A percentile compares a stretch with the other conserved stretches of the same genome.
Conservation (phyloP, 2,797 vertebrate genomes). For the Tiaroga cobitis region DNA sequence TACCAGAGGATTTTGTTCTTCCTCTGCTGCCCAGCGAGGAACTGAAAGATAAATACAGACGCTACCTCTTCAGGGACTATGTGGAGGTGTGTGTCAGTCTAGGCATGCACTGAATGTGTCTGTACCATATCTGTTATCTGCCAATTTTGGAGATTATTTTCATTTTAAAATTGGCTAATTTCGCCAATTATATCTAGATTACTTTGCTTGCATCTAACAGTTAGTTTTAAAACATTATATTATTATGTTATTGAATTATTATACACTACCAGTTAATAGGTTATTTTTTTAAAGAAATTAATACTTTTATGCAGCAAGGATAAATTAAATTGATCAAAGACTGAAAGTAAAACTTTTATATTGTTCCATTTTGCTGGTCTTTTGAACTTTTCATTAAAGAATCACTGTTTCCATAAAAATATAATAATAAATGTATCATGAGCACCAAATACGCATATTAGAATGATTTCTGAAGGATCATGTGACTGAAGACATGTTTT, state of each 20-base stretch:
- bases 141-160: background rate
- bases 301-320: background rate
- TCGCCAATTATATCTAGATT: background rate
- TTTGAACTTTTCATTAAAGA: background rate
- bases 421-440: background rate
- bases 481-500: background rate
- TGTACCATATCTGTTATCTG: background rate
- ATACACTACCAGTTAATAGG: background rate
- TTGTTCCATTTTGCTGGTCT: background rate
- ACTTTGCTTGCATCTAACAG: background rate
- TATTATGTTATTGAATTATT: background rate
- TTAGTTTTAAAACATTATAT: background rate
- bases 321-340: background rate
- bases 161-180: background rate
- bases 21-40: slow-evolving; percentile 94
- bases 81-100: slow-evolving; percentile 81
- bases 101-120: background rate
- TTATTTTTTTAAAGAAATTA: background rate
- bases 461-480: background rate
- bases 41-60: slow-evolving; percentile 98
- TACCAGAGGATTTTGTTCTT: slow-evolving; percentile 97
- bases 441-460: background rate
- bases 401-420: background rate
- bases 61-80: slow-evolving; percentile 99
- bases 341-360: background rate